Conservation (phyloP, 2,113 vertebrate species). For the Sisor rabdophorus region DNA sequence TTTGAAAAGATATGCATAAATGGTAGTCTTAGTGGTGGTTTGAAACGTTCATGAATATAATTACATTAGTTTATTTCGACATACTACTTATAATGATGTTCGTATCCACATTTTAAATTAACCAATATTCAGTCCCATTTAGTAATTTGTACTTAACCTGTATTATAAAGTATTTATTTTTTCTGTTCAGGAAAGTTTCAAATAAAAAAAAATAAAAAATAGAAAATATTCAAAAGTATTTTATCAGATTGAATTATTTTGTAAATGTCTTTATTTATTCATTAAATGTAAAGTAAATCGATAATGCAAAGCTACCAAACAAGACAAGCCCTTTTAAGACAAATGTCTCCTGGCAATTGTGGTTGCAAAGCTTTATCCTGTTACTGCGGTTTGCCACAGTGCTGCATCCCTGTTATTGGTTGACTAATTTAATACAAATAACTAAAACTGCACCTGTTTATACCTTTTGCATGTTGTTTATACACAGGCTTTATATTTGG, state of each 20-base stretch:
- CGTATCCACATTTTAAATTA: too few species aligned
- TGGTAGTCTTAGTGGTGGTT: neutral
- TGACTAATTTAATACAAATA: neutral
- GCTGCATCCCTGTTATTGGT: slow-evolving; percentile 9
- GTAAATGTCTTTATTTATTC: neutral
- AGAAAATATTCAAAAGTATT: neutral
- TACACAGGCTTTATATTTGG: slow-evolving; percentile 13
- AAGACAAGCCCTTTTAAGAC: slow-evolving; percentile 18
- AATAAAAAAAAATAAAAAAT: neutral
- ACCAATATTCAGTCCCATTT: too few species aligned
- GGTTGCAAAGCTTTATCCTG: neutral
- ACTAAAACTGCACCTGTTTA: neutral
- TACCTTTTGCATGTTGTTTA: slow-evolving; percentile 13
- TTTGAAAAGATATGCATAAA: neutral
- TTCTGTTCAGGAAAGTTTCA: neutral
- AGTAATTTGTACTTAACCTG: too few species aligned
- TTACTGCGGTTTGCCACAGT: slow-evolving; percentile 17
- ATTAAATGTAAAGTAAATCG: neutral
- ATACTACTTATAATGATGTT: neutral
- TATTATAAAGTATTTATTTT: too few species aligned
- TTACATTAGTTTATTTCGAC: neutral
- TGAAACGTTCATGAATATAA: neutral
- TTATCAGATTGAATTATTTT: neutral
- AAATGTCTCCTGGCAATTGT: slow-evolving; percentile 7
- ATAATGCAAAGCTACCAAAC: slow-evolving; percentile 9